Evolutionary conservation across 2,888 invertebrate genomes (phyloP), one percentile per base, ranked within the genome.

Genomic region (Nemoura dubitans): DNA sequence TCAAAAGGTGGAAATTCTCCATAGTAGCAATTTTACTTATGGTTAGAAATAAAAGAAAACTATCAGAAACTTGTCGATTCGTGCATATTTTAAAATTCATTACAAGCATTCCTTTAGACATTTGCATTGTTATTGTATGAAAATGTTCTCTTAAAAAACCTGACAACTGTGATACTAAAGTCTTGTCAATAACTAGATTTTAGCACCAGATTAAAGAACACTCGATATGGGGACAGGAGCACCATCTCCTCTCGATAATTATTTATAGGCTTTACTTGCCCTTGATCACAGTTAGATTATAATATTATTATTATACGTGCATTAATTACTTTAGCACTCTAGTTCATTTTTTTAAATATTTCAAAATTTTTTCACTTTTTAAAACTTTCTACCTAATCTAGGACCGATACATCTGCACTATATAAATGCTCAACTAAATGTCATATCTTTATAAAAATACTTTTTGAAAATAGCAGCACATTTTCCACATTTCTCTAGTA

Each of bases 191-290:
- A 59, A 59, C 59, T 59, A 29, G 81, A 81, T 28, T 81, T 81
- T 87, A 87, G 87, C 87, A 87, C 87, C 87, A 87, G 85, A 87
- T 21, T 59, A 59, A 27, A 86, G 82, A 87, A 87, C 86, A 86
- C 87, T 86, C 85, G 80, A 85, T 85, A 86, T 85, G 83, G 59
- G 59, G n/a, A n/a, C 14, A 1, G 59, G 59, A 59, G 59, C 59
- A 3, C 14, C 59, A 59, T 21, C 59, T 59, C 59, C 59, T 14
- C 59, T 59, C 59, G 59, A 59, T 59, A 59, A 59, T 86, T 86
- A 85, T 86, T 85, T 85, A 86, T 27, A 84, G 84, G 84, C 84
- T 87, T 85, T 85, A 86, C 85, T 87, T 86, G 87, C 87, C 87
- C 86, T 85, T 83, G 86, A 87, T 87, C 87, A 87, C 87, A 87